Evolutionary conservation across 2,113 vertebrate genomes (phyloP).

Genomic region (Glaucomys volans): DNA sequence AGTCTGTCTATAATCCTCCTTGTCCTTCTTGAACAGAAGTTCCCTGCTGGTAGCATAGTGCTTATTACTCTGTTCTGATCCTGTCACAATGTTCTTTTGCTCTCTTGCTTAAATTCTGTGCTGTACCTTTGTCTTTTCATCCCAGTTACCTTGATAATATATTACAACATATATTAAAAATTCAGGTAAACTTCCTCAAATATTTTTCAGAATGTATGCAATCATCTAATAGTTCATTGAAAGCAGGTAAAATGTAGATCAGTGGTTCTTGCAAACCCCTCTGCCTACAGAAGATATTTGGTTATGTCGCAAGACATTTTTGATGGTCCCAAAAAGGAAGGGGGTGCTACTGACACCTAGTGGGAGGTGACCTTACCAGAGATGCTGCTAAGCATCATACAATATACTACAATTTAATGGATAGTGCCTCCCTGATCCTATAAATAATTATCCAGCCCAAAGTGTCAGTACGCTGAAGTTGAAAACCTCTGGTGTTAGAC

Average conservation of each 20-base stretch:
- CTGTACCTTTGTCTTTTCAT: background rate
- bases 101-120: slow-evolving; percentile 30
- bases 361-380: slow-evolving; percentile 63
- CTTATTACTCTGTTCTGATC: background rate
- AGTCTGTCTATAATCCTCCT: background rate
- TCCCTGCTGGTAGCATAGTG: background rate
- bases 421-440: fast-evolving
- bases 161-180: background rate
- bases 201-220: background rate
- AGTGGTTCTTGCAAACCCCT: background rate
- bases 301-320: background rate
- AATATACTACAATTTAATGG: background rate
- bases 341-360: slow-evolving; percentile 74
- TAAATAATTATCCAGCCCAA: background rate
- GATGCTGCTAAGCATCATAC: background rate
- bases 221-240: background rate
- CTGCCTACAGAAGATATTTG: background rate
- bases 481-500: background rate
- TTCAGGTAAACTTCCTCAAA: background rate
- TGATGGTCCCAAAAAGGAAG: background rate
- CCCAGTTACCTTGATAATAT: background rate
- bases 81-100: background rate
- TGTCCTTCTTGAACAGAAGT: background rate
- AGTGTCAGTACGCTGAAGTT: background rate
- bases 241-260: background rate